Evolutionary conservation across 2,888 invertebrate species (phyloP).

Genomic region (Monopis laevigella): DNA sequence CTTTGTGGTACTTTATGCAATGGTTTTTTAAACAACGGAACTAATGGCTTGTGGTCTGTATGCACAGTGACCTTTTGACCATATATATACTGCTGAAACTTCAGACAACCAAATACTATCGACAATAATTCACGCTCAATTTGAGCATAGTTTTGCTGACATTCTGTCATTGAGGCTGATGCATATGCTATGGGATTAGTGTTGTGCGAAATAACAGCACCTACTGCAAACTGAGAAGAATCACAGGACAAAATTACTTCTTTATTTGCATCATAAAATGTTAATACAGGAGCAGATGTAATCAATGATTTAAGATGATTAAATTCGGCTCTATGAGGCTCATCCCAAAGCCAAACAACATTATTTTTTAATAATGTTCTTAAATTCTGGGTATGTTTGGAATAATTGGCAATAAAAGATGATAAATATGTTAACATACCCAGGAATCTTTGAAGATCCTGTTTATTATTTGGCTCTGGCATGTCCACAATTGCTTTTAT

Average conservation of each 20-base stretch:
- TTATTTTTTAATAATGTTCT: conserved; percentile 22
- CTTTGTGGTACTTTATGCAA: conserved; percentile 19
- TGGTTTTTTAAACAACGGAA: conserved; percentile 23
- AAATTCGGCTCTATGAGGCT: conserved; percentile 21
- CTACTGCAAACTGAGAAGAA: conserved; percentile 19
- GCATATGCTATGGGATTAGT: conserved; percentile 22
- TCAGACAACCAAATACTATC: conserved; percentile 20
- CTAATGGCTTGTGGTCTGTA: conserved; percentile 27
- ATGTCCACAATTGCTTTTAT: conserved; percentile 19
- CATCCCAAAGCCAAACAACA: conserved; percentile 22
- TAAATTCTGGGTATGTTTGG: conserved; percentile 13
- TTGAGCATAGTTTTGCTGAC: conserved; percentile 21
- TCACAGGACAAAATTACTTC: conserved; percentile 17
- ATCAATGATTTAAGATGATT: conserved; percentile 17
- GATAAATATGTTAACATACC: conserved; percentile 21
- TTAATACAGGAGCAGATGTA: conserved; percentile 18
- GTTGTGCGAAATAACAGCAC: conserved; percentile 21
- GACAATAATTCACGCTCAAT: conserved; percentile 22
- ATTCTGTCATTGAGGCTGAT: conserved; percentile 17
- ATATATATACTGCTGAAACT: conserved; percentile 17
- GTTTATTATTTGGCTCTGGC: conserved; percentile 15
- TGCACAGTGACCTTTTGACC: conserved; percentile 18
- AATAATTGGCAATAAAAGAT: conserved; percentile 18
- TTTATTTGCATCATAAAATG: conserved; percentile 19
- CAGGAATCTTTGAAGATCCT: conserved; percentile 20